Evolutionary conservation across 2,797 vertebrate genomes (phyloP).

Genomic region (Acipenser oxyrinchus): DNA sequence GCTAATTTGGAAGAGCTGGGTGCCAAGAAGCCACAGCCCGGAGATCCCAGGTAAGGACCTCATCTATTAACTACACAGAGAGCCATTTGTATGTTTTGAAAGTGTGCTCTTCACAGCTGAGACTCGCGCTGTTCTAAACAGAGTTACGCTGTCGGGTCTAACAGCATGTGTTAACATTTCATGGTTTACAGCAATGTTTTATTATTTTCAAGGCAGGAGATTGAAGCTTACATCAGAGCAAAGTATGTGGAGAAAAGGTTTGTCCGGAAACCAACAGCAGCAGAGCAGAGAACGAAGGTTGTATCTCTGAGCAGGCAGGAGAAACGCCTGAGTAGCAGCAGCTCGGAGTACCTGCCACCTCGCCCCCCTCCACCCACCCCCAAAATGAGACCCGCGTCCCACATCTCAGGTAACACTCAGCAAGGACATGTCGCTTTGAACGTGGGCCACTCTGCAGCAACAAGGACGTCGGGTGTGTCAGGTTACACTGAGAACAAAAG

Average conservation of each 20-base stretch:
- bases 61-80: not conserved
- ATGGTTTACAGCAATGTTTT: no score
- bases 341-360: slow-evolving; percentile 63
- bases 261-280: slow-evolving; percentile 66
- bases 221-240: slow-evolving; percentile 89
- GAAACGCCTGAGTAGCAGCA: slow-evolving; percentile 68
- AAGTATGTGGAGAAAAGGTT: slow-evolving; percentile 93
- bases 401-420: slow-evolving; percentile 55
- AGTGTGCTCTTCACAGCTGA: not conserved
- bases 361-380: slow-evolving; percentile 54
- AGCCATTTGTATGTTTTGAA: not conserved
- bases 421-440: slow-evolving; percentile 24
- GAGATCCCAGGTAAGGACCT: slow-evolving; percentile 77
- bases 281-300: slow-evolving; percentile 65
- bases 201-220: slow-evolving; percentile 73
- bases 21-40: slow-evolving; percentile 79
- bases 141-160: no score
- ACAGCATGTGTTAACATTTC: no score
- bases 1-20: slow-evolving; percentile 78
- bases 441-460: no score
- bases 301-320: slow-evolving; percentile 65
- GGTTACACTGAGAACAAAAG: no score
- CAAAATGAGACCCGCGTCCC: slow-evolving; percentile 49
- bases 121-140: no score
- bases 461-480: no score